Conservation (phyloP, 2,888 invertebrate genomes). For the Caenorhabditis sp. region DNA sequence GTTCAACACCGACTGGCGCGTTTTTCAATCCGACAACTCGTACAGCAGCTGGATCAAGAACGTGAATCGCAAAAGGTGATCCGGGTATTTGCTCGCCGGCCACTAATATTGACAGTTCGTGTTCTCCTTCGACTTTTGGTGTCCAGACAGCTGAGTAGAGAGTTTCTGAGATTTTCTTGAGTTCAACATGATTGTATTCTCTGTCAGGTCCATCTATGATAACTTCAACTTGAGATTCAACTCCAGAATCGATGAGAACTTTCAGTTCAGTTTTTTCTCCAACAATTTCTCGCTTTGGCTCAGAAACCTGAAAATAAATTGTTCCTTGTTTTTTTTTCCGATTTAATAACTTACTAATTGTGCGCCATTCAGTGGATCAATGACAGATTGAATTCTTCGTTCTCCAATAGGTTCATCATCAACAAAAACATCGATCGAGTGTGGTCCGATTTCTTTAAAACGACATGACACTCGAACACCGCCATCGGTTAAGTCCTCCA, state of each 20-base stretch:
- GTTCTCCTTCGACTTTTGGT: conserved; percentile 56
- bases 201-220: conserved; percentile 62
- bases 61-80: conserved; percentile 79
- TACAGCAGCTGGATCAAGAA: conserved; percentile 75
- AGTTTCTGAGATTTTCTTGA: conserved; percentile 50
- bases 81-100: conserved; percentile 72
- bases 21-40: conserved; percentile 72
- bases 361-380: conserved; percentile 50
- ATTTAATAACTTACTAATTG: conserved; percentile 43
- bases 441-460: conserved; percentile 52
- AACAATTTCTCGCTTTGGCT: conserved; percentile 48
- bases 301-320: conserved; percentile 24
- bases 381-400: conserved; percentile 38
- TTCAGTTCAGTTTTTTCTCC: conserved; percentile 46
- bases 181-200: conserved; percentile 43
- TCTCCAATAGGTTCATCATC: conserved; percentile 48
- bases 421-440: conserved; percentile 51
- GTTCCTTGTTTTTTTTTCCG: not conserved
- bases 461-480: conserved; percentile 53
- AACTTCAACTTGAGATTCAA: conserved; percentile 54
- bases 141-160: conserved; percentile 59
- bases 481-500: conserved; percentile 52
- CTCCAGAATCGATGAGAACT: conserved; percentile 50
- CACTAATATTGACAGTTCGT: conserved; percentile 46
- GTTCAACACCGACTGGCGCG: conserved; percentile 73